Conservation (phyloP, 1,140 invertebrate species). For the Araneus ventricosus region DNA sequence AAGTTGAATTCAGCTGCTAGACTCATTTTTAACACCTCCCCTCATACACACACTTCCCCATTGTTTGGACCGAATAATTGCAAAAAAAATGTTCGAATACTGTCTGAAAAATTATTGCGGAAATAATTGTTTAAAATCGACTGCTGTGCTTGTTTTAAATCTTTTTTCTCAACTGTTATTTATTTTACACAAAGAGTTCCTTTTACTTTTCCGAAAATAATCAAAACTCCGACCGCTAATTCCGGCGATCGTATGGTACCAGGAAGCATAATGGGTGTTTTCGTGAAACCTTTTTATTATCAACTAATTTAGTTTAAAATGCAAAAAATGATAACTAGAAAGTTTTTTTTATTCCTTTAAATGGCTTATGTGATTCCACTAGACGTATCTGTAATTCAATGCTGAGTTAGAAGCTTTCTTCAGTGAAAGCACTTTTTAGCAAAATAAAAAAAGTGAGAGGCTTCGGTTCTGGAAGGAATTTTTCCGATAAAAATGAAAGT, state of each 20-base stretch:
- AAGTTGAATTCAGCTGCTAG: no score
- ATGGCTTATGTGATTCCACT: neutral
- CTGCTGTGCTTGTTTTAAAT: neutral
- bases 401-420: neutral
- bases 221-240: no score
- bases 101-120: no score
- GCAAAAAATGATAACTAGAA: neutral
- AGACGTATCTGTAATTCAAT: neutral
- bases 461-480: neutral
- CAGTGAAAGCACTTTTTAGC: neutral
- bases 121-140: no score
- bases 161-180: neutral
- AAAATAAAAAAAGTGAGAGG: neutral
- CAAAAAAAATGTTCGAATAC: no score
- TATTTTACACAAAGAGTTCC: neutral
- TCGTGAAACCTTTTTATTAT: no score
- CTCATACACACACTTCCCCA: no score
- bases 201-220: neutral
- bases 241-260: no score
- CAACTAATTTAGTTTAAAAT: neutral
- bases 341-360: neutral
- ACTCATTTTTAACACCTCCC: no score
- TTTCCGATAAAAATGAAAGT: neutral
- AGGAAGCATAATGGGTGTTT: no score
- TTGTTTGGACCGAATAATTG: no score